Conservation (phyloP, 2,888 invertebrate genomes). For the Aelia acuminata region DNA sequence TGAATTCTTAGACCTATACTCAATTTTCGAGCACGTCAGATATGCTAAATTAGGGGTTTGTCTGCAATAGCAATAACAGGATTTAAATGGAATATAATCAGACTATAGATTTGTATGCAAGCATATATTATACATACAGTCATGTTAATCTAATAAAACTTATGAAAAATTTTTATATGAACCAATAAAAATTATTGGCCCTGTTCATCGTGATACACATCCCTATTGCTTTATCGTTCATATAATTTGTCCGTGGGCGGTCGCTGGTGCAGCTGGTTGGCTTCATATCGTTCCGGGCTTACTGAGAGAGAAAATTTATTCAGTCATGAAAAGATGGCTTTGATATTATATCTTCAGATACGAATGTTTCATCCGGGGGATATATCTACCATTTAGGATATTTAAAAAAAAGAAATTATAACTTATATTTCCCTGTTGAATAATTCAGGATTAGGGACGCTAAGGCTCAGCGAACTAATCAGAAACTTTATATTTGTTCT, state of each 20-base stretch:
- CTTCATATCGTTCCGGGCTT: not conserved
- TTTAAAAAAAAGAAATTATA: not conserved
- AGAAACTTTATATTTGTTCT: too few species aligned
- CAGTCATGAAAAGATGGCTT: not conserved
- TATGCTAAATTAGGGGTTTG: too few species aligned
- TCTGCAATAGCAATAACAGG: too few species aligned
- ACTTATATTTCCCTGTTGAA: not conserved
- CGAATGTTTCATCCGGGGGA: not conserved
- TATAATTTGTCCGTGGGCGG: slow-evolving; percentile 7
- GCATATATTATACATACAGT: not conserved
- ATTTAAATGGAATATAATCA: too few species aligned
- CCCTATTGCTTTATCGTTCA: slow-evolving; percentile 4
- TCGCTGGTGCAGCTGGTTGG: slow-evolving; percentile 24
- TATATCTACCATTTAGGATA: not conserved
- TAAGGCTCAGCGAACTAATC: too few species aligned
- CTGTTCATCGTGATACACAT: not conserved
- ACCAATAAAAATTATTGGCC: not conserved
- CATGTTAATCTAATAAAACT: not conserved
- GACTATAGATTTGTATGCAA: too few species aligned
- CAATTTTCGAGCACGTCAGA: too few species aligned
- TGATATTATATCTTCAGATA: slow-evolving; percentile 12
- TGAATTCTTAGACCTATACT: too few species aligned
- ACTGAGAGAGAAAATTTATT: slow-evolving; percentile 24
- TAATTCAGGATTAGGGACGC: not conserved
- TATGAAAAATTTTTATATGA: not conserved